A percentile compares a stretch with the other conserved stretches of the same genome.
Conservation (phyloP, 2,797 vertebrate species). For the Neosalanx taihuensis region DNA sequence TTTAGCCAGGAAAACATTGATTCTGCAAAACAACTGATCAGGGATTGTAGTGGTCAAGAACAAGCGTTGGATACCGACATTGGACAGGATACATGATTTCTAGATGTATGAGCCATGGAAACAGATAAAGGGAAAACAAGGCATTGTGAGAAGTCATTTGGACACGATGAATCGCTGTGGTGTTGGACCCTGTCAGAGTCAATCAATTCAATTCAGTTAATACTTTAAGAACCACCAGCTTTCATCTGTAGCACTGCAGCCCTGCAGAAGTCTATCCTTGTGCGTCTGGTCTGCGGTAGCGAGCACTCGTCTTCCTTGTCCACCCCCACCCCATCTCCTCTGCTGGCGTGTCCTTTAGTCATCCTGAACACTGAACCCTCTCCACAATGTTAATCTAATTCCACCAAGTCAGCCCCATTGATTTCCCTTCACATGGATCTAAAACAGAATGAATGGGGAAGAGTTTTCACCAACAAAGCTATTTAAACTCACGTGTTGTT, state of each 20-base stretch:
- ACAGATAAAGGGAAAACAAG: not conserved
- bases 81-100: not conserved
- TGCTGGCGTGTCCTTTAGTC: slow-evolving; percentile 20
- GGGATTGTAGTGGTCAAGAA: slow-evolving; percentile 20
- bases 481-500: slow-evolving; percentile 23
- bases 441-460: slow-evolving; percentile 21
- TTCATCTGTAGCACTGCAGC: not conserved
- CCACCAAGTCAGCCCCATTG: slow-evolving; percentile 18
- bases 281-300: not conserved
- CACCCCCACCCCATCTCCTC: not conserved
- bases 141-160: too few relatives aligned
- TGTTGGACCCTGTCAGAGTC: not conserved
- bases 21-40: slow-evolving; percentile 35
- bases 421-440: slow-evolving; percentile 22
- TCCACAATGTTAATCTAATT: slow-evolving; percentile 34
- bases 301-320: slow-evolving; percentile 2
- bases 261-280: not conserved
- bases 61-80: slow-evolving; percentile 13
- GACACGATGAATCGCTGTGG: too few relatives aligned
- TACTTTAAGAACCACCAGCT: not conserved
- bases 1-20: slow-evolving; percentile 50
- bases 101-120: not conserved
- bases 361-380: slow-evolving; percentile 8
- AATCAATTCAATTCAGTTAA: not conserved
- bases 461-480: slow-evolving; percentile 21